A percentile compares a stretch with the other conserved stretches of the same genome.
Conservation (phyloP, 2,797 vertebrate species). For the Silurus lanzhouensis region DNA sequence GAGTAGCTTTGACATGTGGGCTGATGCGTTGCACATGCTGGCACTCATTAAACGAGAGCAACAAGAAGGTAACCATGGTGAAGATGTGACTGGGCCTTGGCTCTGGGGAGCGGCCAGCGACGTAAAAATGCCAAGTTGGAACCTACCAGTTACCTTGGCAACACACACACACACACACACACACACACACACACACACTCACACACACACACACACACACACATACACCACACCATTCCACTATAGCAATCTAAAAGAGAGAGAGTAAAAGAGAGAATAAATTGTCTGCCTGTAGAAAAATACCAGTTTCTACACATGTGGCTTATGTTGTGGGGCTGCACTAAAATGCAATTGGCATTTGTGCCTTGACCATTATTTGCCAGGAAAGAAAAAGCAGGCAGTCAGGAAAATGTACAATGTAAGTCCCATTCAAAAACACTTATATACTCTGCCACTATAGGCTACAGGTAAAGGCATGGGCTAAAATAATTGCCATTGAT, state of each 20-base stretch:
- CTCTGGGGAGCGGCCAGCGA: slow-evolving; percentile 51
- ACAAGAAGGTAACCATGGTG: slow-evolving; percentile 58
- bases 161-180: slow-evolving; percentile 27
- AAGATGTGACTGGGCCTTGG: slow-evolving; percentile 51
- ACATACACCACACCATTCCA: slow-evolving; percentile 6
- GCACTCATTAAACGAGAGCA: slow-evolving; percentile 57
- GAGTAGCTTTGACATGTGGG: slow-evolving; percentile 50
- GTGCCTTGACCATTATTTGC: not conserved
- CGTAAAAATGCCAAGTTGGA: slow-evolving; percentile 48
- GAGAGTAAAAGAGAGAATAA: slow-evolving; percentile 43
- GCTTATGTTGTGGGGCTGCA: not conserved
- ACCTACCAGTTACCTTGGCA: slow-evolving; percentile 56
- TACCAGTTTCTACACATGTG: not conserved
- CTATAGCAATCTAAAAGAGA: slow-evolving; percentile 31
- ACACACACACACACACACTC: not conserved
- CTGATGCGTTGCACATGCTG: slow-evolving; percentile 39
- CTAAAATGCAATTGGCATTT: slow-evolving; percentile 4
- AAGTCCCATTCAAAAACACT: not conserved
- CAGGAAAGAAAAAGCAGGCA: not conserved
- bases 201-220: slow-evolving; percentile 21
- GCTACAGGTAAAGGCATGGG: not conserved
- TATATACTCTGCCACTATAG: not conserved
- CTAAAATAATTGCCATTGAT: not conserved
- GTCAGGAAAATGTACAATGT: not conserved
- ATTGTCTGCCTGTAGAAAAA: slow-evolving; percentile 19